phyloP scores from a whole-genome alignment of 2,888 invertebrate species.

The Catocala fraxini region DNA sequence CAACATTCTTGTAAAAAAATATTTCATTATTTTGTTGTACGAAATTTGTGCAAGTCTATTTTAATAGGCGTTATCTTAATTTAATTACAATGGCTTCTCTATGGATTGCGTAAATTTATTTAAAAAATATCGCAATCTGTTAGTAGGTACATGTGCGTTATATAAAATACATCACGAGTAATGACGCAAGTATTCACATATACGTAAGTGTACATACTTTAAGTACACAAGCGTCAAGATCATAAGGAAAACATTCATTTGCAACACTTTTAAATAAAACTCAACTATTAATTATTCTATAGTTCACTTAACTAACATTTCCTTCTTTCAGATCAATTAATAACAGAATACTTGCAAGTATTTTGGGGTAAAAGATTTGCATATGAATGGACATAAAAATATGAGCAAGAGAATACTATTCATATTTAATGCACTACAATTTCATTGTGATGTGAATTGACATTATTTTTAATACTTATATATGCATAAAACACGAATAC shows the following conservation, averaged over 20 bases:
- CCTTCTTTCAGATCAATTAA: not conserved
- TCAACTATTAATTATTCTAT: not conserved
- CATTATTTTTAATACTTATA: conserved; percentile 37
- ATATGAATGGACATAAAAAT: conserved; percentile 8
- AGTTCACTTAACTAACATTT: not conserved
- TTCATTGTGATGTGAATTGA: conserved; percentile 46
- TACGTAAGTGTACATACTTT: conserved; percentile 1
- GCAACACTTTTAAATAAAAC: conserved; percentile 1
- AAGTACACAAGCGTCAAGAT: conserved; percentile 7
- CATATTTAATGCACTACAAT: conserved; percentile 26
- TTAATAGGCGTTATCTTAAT: conserved; percentile 27
- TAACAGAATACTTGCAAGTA: not conserved
- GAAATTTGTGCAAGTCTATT: conserved; percentile 36
- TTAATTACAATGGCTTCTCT: conserved; percentile 5
- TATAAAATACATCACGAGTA: conserved; percentile 12
- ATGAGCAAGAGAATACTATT: not conserved
- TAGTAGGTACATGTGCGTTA: not conserved
- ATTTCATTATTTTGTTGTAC: conserved; percentile 34
- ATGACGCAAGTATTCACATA: conserved; percentile 3
- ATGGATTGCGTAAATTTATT: conserved; percentile 9
- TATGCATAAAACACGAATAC: conserved; percentile 38
- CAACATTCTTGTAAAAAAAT: conserved; percentile 48
- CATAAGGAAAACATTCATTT: conserved; percentile 11
- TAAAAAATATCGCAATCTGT: conserved; percentile 11
- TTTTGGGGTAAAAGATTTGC: conserved; percentile 3